phyloP scores from a whole-genome alignment of 2,113 vertebrate genomes.

The Alligator sinensis region DNA sequence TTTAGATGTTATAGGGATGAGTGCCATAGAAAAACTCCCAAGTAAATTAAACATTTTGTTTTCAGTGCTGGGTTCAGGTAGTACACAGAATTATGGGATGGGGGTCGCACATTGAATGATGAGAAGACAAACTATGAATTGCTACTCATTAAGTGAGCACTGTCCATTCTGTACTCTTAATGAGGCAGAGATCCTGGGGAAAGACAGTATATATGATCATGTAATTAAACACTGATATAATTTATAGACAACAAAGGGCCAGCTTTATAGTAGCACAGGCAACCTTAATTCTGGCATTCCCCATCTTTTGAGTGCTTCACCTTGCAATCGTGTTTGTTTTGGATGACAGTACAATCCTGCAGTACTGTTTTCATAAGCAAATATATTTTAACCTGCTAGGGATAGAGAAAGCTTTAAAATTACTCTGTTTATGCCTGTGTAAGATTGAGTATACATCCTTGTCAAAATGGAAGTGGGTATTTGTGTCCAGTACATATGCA shows the following conservation, averaged over 20 bases:
- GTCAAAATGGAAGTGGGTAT: neutral
- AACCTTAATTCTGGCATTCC: neutral
- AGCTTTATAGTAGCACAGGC: too few relatives aligned
- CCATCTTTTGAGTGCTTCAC: neutral
- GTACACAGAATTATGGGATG: neutral
- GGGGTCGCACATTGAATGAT: neutral
- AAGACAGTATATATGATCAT: neutral
- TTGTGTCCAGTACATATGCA: neutral
- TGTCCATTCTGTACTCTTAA: neutral
- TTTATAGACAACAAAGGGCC: too few relatives aligned
- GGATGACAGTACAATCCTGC: neutral
- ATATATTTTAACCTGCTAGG: neutral
- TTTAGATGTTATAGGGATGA: accelerated
- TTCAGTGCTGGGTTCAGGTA: neutral
- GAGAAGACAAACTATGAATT: neutral
- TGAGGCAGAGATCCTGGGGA: accelerated
- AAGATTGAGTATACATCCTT: neutral
- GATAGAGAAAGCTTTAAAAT: neutral
- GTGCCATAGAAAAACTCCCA: neutral
- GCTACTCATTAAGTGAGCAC: neutral
- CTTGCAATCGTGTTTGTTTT: neutral
- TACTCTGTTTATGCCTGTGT: neutral
- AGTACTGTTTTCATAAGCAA: neutral
- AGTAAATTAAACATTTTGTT: neutral
- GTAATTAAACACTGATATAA: neutral